These are phyloP conservation scores for Cephus spinipes DNA, from an alignment of 2,888 invertebrate species.

Conservation along the genomic window DNA sequence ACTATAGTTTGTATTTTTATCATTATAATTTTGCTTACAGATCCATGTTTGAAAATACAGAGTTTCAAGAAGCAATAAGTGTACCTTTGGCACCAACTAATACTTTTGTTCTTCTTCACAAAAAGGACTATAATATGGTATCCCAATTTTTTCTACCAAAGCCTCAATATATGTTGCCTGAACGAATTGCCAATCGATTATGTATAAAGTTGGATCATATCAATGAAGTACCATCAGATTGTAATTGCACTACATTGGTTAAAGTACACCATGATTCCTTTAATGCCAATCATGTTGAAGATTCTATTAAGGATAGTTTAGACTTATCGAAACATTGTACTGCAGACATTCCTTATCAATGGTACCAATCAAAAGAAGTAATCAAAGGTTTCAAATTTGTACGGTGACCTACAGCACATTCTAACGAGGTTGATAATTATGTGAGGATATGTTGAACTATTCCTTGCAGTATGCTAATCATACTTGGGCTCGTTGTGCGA, in stretches of 20 bases:
- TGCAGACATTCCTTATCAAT: conserved; percentile 41
- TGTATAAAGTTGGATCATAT: conserved; percentile 48
- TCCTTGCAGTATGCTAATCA: background rate
- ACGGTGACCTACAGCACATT: conserved; percentile 40
- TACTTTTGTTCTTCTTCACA: conserved; percentile 60
- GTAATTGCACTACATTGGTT: conserved; percentile 49
- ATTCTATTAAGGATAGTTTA: conserved; percentile 18
- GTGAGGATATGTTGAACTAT: background rate
- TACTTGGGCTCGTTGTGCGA: background rate
- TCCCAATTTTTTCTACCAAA: conserved; percentile 61
- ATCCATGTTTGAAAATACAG: conserved; percentile 55
- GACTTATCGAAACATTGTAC: conserved; percentile 20
- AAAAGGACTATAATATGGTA: conserved; percentile 48
- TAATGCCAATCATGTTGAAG: conserved; percentile 24
- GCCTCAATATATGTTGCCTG: conserved; percentile 49
- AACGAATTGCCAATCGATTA: conserved; percentile 41
- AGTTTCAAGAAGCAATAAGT: conserved; percentile 59
- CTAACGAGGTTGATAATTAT: background rate
- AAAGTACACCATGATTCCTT: conserved; percentile 50
- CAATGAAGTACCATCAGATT: conserved; percentile 31
- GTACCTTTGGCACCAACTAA: conserved; percentile 58
- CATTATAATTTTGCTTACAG: conserved; percentile 33
- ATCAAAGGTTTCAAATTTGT: conserved; percentile 60
- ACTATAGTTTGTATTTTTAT: background rate
- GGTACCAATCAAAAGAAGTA: conserved; percentile 61